Conservation (phyloP, 2,113 vertebrate species). For the Ancistrus triradiatus region DNA sequence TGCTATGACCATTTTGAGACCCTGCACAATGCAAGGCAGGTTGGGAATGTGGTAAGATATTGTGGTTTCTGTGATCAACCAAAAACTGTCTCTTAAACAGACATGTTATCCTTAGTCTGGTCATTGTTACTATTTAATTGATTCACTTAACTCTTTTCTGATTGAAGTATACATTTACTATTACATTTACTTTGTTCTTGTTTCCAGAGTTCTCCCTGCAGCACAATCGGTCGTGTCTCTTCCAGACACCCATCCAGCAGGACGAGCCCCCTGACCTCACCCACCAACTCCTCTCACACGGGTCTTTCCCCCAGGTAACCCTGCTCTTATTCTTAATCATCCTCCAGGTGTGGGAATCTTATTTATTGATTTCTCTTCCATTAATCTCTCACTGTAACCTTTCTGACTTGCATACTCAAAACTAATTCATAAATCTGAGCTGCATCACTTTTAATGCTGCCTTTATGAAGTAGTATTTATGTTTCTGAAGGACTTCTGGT, state of each 20-base stretch:
- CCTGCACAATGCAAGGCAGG: too few relatives aligned
- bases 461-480: too few relatives aligned
- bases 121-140: too few relatives aligned
- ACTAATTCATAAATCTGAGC: neutral
- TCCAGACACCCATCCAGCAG: conserved; percentile 86
- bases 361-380: too few relatives aligned
- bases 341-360: too few relatives aligned
- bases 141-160: too few relatives aligned
- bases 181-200: conserved; percentile 22
- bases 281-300: conserved; percentile 96
- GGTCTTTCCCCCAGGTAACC: conserved; percentile 95
- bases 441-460: too few relatives aligned
- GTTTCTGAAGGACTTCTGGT: conserved; percentile 57
- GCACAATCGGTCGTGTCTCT: conserved; percentile 86
- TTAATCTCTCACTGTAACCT: neutral
- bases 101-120: too few relatives aligned
- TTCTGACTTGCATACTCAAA: conserved; percentile 4
- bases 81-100: too few relatives aligned
- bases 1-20: too few relatives aligned
- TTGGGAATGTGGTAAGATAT: too few relatives aligned
- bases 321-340: neutral
- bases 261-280: conserved; percentile 93
- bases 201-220: conserved; percentile 89
- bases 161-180: neutral
- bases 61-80: too few relatives aligned